These are phyloP conservation scores for Catharus ustulatus DNA, from an alignment of 2,797 vertebrate genomes.

Conservation along the genomic window DNA sequence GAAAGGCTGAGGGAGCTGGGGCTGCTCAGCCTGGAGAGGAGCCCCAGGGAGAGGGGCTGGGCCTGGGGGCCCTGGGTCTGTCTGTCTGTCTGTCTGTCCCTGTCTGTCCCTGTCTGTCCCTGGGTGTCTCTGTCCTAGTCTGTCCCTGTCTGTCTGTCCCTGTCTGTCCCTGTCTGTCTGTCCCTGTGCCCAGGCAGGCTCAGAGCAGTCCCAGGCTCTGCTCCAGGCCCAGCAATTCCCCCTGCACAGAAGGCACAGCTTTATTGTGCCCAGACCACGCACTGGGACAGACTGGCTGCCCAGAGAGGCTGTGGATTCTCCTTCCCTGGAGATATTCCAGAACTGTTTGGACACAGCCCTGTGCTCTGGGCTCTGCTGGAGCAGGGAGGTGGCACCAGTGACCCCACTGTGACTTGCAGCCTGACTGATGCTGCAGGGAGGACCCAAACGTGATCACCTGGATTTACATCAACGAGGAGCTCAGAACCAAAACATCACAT, in stretches of 20 bases:
- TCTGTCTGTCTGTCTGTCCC: too few species aligned
- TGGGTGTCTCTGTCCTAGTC: not conserved
- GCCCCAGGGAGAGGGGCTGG: not conserved
- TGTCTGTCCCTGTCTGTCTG: too few species aligned
- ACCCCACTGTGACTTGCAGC: not conserved
- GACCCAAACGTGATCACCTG: not conserved
- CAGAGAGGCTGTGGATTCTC: not conserved
- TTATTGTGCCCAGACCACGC: not conserved
- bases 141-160: too few species aligned
- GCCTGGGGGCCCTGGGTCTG: not conserved
- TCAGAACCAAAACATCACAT: not conserved
- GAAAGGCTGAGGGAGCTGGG: not conserved
- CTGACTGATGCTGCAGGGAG: not conserved
- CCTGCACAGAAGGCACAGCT: not conserved
- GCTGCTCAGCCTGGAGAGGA: not conserved
- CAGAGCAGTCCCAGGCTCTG: not conserved
- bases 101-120: too few species aligned
- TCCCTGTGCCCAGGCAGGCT: not conserved
- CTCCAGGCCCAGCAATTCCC: not conserved
- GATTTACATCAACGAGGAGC: not conserved
- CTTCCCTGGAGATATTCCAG: not conserved
- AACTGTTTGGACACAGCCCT: accelerated
- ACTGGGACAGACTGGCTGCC: not conserved
- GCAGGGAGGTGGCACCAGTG: not conserved
- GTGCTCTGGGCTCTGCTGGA: not conserved